Percentiles rank a stretch among this genome's conserved stretches.
These are phyloP conservation scores for Pangasius larnaudii DNA, from an alignment of 2,797 vertebrate species.

Conservation along the genomic window DNA sequence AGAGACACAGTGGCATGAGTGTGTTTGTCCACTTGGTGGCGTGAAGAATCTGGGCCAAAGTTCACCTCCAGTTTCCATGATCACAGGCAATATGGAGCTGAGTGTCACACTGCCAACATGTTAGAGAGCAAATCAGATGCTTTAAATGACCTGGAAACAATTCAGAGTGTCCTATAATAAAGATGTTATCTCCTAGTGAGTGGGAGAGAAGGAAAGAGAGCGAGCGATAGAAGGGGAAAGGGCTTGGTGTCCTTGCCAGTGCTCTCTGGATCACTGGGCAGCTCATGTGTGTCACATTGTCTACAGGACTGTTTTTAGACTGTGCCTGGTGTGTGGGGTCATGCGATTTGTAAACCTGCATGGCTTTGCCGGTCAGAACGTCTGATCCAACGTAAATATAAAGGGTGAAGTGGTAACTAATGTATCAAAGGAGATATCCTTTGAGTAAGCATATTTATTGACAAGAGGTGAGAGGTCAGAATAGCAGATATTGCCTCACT, in stretches of 20 bases:
- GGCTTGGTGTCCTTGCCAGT: slow-evolving; percentile 31
- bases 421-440: not conserved
- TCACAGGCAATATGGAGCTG: not conserved
- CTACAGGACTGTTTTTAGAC: slow-evolving; percentile 37
- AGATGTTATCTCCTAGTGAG: not conserved
- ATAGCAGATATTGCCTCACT: not conserved
- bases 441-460: not conserved
- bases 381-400: not conserved
- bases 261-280: slow-evolving; percentile 38
- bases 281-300: slow-evolving; percentile 21
- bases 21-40: not conserved
- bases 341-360: slow-evolving; percentile 11
- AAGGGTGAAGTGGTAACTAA: not conserved
- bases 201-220: not conserved
- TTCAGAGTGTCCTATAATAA: not conserved
- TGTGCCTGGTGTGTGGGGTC: not conserved
- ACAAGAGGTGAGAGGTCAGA: not conserved
- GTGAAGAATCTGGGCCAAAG: slow-evolving; percentile 71
- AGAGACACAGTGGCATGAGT: not conserved
- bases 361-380: not conserved
- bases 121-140: not conserved
- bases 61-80: slow-evolving; percentile 70
- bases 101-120: not conserved
- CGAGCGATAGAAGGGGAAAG: not conserved
- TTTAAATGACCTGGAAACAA: not conserved